Conservation (phyloP, 2,113 vertebrate species). For the Oryzias curvinotus region DNA sequence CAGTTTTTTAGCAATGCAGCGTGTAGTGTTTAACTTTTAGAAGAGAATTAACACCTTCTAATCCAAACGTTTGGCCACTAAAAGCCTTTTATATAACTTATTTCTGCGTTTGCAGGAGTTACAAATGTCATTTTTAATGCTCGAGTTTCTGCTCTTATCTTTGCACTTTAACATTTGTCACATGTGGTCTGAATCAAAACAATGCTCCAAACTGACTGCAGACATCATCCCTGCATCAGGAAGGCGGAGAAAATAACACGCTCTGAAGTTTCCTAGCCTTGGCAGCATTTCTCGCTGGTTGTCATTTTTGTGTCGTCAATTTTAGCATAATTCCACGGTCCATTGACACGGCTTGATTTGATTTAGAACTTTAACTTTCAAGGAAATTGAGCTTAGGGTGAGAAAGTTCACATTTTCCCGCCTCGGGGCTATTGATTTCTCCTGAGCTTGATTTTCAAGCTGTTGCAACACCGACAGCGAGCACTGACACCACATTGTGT, state of each 20-base stretch:
- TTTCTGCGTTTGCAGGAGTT: constrained; percentile 1
- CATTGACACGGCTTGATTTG: constrained; percentile 62
- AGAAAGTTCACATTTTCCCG: constrained; percentile 70
- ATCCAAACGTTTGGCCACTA: constrained; percentile 15
- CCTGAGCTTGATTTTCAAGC: constrained; percentile 53
- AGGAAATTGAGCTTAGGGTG: constrained; percentile 72
- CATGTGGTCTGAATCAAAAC: constrained; percentile 35
- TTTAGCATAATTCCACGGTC: constrained; percentile 68
- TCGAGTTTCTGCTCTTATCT: constrained; percentile 16
- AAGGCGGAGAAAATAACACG: constrained; percentile 53
- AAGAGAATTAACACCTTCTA: constrained; percentile 1
- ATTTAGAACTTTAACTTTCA: constrained; percentile 71
- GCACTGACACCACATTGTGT: constrained; percentile 45
- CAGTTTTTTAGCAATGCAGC: background rate
- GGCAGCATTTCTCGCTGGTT: constrained; percentile 48
- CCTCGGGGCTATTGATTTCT: constrained; percentile 69
- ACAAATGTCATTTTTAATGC: constrained; percentile 13
- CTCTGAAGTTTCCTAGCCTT: constrained; percentile 48
- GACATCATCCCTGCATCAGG: constrained; percentile 32
- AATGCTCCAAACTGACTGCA: constrained; percentile 41
- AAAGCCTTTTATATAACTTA: constrained; percentile 1
- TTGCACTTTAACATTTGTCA: constrained; percentile 31
- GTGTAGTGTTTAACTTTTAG: constrained; percentile 21
- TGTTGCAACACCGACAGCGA: constrained; percentile 27
- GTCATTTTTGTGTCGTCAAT: constrained; percentile 61